Conservation (phyloP, 1,140 invertebrate species). For the Hyphantria cunea region DNA sequence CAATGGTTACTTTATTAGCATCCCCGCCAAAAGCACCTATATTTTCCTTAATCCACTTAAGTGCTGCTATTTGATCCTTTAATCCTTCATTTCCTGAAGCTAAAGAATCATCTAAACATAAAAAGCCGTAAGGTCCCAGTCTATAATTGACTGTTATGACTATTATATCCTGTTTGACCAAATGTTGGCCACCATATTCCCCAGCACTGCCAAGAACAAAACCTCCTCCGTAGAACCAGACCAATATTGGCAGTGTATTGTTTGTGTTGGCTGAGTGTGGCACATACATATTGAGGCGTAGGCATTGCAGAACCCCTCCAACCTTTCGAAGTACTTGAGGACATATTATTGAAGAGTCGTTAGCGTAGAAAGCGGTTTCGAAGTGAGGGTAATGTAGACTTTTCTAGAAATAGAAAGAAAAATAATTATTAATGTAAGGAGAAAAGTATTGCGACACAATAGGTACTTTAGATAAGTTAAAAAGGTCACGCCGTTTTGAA, state of each 20-base stretch:
- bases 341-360: conserved; percentile 31
- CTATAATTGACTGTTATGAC: conserved; percentile 84
- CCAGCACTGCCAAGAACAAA: conserved; percentile 76
- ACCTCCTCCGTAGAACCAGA: conserved; percentile 88
- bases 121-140: conserved; percentile 84
- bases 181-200: conserved; percentile 73
- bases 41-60: conserved; percentile 85
- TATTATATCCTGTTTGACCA: conserved; percentile 81
- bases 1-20: conserved; percentile 85
- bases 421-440: neutral
- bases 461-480: too few species aligned
- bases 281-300: conserved; percentile 52
- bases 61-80: conserved; percentile 86
- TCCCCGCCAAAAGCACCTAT: conserved; percentile 87
- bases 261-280: conserved; percentile 29
- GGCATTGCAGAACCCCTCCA: conserved; percentile 45
- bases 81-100: conserved; percentile 87
- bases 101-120: conserved; percentile 84
- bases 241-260: conserved; percentile 82
- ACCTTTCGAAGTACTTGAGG: conserved; percentile 29
- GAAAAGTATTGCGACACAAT: too few species aligned
- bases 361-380: conserved; percentile 31
- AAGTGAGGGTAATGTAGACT: conserved; percentile 31
- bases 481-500: too few species aligned
- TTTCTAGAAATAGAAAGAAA: conserved; percentile 36